Conservation (phyloP, 23 tunicate species). For the Halocynthia aurantium region DNA sequence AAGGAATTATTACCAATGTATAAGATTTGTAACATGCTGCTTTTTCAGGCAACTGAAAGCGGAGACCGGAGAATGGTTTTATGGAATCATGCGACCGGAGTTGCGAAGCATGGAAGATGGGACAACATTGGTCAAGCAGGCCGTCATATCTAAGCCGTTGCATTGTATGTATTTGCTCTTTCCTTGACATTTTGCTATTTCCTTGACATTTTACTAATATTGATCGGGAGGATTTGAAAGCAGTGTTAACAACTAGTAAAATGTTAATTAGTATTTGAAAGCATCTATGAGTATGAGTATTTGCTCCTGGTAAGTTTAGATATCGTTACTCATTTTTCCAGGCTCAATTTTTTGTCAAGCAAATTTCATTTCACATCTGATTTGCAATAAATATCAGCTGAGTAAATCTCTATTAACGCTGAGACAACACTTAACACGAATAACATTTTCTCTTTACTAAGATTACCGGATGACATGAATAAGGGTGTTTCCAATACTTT, state of each 20-base stretch:
- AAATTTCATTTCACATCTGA: too few relatives aligned
- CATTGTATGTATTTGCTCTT: constrained; percentile 9
- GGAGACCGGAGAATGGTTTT: constrained; percentile 75
- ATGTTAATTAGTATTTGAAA: background rate
- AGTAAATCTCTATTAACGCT: too few relatives aligned
- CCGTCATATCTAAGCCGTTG: constrained; percentile 20
- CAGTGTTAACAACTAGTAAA: background rate
- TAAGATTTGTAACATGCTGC: background rate
- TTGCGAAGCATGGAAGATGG: constrained; percentile 58
- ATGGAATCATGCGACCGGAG: constrained; percentile 56
- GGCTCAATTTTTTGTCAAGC: too few relatives aligned
- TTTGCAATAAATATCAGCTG: too few relatives aligned
- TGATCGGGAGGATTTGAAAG: background rate
- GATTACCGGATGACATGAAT: too few relatives aligned
- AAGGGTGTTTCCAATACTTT: too few relatives aligned
- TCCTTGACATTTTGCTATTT: too few relatives aligned
- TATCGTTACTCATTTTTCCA: background rate
- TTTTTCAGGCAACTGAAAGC: constrained; percentile 46
- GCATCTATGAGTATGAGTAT: background rate
- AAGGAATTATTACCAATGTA: background rate
- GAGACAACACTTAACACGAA: too few relatives aligned
- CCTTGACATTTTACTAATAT: too few relatives aligned
- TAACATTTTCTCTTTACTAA: too few relatives aligned
- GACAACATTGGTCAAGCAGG: constrained; percentile 45
- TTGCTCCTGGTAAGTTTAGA: background rate